phyloP scores from a whole-genome alignment of 2,797 vertebrate species.

The Sparus aurata region DNA sequence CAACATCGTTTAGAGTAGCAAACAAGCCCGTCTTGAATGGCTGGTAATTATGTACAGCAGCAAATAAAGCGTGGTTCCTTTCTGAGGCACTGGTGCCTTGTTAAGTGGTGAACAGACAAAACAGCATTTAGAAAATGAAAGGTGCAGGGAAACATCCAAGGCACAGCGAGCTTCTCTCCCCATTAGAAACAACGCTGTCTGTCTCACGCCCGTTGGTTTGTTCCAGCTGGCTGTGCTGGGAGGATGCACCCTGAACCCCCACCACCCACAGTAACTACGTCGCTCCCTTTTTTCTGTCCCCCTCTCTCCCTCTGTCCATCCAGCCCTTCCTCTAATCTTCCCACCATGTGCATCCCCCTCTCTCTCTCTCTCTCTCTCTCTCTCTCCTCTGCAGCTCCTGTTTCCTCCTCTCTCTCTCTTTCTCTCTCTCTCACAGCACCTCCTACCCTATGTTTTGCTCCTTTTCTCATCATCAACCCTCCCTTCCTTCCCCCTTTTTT shows the following conservation, averaged over 20 bases:
- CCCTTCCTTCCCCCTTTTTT: constrained; percentile 4
- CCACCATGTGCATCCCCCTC: constrained; percentile 50
- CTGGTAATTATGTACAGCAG: constrained; percentile 83
- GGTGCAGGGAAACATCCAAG: constrained; percentile 80
- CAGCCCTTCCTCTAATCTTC: constrained; percentile 75
- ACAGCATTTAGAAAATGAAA: constrained; percentile 85
- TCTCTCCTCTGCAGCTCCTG: constrained; percentile 51
- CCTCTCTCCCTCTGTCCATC: constrained; percentile 53
- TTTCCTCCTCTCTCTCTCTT: constrained; percentile 48
- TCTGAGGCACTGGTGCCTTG: constrained; percentile 81
- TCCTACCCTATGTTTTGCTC: constrained; percentile 57
- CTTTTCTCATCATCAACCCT: constrained; percentile 61
- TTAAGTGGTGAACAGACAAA: constrained; percentile 86
- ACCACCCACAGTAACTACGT: constrained; percentile 63
- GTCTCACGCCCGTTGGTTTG: constrained; percentile 69
- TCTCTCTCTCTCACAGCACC: constrained; percentile 24
- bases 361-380: not conserved
- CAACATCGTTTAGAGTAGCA: constrained; percentile 78
- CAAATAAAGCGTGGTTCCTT: constrained; percentile 81
- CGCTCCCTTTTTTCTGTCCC: constrained; percentile 57
- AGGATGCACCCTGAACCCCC: constrained; percentile 72
- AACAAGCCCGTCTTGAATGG: constrained; percentile 80
- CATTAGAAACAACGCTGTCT: constrained; percentile 77
- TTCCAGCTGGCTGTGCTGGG: constrained; percentile 71
- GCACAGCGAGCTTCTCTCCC: constrained; percentile 75